Conservation (phyloP, 1,140 invertebrate genomes). For the Chironomus striatipennis region DNA sequence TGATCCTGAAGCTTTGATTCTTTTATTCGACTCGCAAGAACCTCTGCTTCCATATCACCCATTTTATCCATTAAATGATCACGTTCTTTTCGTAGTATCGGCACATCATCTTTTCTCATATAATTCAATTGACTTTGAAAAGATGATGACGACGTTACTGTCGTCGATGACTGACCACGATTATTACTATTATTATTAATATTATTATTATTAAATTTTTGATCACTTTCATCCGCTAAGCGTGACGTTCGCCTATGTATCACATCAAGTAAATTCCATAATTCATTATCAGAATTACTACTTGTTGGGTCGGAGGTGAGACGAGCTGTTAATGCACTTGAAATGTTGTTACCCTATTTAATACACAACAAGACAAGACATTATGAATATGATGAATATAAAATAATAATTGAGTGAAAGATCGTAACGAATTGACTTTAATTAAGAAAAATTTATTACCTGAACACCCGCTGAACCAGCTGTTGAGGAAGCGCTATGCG, state of each 20-base stretch:
- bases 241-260: slow-evolving; percentile 70
- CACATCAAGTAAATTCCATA: slow-evolving; percentile 75
- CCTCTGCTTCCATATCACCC: slow-evolving; percentile 62
- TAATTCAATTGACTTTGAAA: slow-evolving; percentile 35
- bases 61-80: slow-evolving; percentile 59
- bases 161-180: slow-evolving; percentile 25
- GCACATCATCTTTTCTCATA: slow-evolving; percentile 41
- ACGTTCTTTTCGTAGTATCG: slow-evolving; percentile 55
- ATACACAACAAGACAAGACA: not conserved
- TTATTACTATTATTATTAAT: slow-evolving; percentile 27
- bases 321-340: slow-evolving; percentile 24
- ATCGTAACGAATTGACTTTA: slow-evolving; percentile 19
- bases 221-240: slow-evolving; percentile 63
- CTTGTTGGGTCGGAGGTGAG: slow-evolving; percentile 28
- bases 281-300: slow-evolving; percentile 63
- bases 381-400: slow-evolving; percentile 20
- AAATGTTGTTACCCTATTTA: slow-evolving; percentile 12
- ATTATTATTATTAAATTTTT: slow-evolving; percentile 28
- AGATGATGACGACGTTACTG: slow-evolving; percentile 17
- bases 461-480: slow-evolving; percentile 37
- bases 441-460: slow-evolving; percentile 28
- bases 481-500: slow-evolving; percentile 47
- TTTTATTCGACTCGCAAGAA: slow-evolving; percentile 51
- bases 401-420: not conserved
- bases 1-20: slow-evolving; percentile 51